phyloP scores from a whole-genome alignment of 2,113 vertebrate genomes.

The Cichladusa arquata region DNA sequence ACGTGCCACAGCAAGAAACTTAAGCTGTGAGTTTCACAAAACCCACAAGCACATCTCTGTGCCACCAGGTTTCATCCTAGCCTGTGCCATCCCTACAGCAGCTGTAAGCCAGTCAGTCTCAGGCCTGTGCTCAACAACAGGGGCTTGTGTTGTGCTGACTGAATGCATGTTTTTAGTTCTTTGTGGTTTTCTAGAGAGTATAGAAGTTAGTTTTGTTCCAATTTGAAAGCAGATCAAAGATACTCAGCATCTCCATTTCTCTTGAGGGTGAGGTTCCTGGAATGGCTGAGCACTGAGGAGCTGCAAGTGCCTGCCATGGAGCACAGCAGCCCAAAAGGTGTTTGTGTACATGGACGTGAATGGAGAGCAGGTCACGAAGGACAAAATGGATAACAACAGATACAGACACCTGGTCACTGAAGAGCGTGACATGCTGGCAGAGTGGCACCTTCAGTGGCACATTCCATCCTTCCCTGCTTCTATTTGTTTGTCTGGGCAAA shows the following conservation, averaged over 20 bases:
- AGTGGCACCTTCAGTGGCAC: neutral
- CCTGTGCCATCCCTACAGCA: neutral
- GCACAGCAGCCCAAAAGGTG: neutral
- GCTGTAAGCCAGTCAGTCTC: neutral
- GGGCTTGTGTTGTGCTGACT: neutral
- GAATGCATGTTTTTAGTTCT: neutral
- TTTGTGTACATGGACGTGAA: rapidly evolving
- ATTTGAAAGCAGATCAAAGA: neutral
- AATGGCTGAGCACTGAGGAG: neutral
- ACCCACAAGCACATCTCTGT: neutral
- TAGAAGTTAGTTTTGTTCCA: neutral
- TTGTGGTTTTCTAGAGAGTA: neutral
- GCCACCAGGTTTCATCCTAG: neutral
- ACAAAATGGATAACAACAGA: neutral
- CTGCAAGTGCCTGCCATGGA: rapidly evolving
- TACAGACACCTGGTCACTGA: rapidly evolving
- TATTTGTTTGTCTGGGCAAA: neutral
- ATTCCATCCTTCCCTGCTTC: neutral
- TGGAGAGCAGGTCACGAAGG: neutral
- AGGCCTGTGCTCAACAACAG: neutral
- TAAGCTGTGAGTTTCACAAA: neutral
- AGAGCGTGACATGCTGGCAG: neutral
- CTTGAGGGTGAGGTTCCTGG: neutral
- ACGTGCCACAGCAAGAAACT: neutral
- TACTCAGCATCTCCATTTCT: neutral